These are phyloP conservation scores for Achatina immaculata DNA, from an alignment of 1,140 invertebrate genomes.

Conservation along the genomic window DNA sequence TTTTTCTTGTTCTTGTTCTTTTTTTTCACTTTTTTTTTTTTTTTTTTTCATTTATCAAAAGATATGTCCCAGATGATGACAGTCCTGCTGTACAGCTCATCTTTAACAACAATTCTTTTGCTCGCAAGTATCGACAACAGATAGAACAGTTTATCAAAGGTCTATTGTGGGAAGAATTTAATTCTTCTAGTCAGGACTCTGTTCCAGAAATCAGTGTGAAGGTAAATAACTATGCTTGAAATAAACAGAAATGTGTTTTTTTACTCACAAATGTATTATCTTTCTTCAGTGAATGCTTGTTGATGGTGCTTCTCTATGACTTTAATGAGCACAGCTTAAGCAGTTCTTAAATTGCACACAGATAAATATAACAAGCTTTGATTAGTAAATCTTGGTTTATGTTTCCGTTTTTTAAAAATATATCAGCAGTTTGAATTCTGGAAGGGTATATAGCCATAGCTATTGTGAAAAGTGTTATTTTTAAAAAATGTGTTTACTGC, in stretches of 20 bases:
- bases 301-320: background rate
- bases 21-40: too few species aligned
- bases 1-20: too few species aligned
- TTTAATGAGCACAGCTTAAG: background rate
- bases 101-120: constrained; percentile 64
- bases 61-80: constrained; percentile 57
- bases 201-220: constrained; percentile 15
- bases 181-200: background rate
- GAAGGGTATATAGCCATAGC: too few species aligned
- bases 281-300: background rate
- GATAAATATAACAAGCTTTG: too few species aligned
- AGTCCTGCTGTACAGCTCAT: constrained; percentile 60
- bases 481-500: too few species aligned
- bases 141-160: constrained; percentile 59
- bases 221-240: constrained; percentile 5
- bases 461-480: too few species aligned
- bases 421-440: too few species aligned
- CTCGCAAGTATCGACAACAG: constrained; percentile 58
- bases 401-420: too few species aligned
- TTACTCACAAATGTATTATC: background rate
- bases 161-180: constrained; percentile 32
- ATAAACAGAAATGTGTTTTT: background rate
- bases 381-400: too few species aligned
- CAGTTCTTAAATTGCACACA: too few species aligned
- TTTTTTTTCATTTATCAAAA: too few species aligned